A percentile compares a stretch with the other conserved stretches of the same genome.
Evolutionary conservation across 2,113 vertebrate genomes (phyloP).

Genomic region (Otocyon megalotis): DNA sequence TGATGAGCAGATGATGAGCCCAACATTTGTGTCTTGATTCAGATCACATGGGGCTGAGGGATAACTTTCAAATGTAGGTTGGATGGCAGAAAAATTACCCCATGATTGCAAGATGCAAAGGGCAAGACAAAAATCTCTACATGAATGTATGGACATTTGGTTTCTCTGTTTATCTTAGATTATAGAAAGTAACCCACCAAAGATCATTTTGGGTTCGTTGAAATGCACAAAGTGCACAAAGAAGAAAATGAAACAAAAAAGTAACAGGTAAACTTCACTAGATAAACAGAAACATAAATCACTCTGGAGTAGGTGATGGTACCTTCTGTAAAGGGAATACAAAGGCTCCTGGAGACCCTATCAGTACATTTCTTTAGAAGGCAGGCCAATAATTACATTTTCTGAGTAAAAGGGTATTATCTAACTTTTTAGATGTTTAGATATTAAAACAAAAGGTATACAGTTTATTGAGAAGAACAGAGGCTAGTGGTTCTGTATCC

Average conservation of each 20-base stretch:
- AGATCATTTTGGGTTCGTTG: background rate
- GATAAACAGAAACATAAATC: background rate
- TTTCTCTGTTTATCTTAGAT: background rate
- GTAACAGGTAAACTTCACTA: background rate
- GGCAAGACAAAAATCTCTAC: background rate
- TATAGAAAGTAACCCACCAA: background rate
- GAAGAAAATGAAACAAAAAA: background rate
- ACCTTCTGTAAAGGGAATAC: background rate
- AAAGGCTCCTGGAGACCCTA: background rate
- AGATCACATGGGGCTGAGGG: background rate
- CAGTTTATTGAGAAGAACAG: background rate
- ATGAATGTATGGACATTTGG: fast-evolving
- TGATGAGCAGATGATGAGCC: background rate
- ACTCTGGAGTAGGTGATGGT: background rate
- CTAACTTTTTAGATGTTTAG: background rate
- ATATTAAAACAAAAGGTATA: background rate
- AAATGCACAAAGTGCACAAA: background rate
- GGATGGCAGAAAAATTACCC: background rate
- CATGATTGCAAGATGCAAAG: background rate
- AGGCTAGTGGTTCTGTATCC: background rate
- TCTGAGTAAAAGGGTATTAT: background rate
- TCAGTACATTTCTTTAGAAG: background rate
- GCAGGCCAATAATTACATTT: background rate
- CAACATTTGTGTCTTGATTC: background rate
- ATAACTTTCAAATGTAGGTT: background rate